Conservation (phyloP, 2,888 invertebrate species). For the Sthenelais limicola region DNA sequence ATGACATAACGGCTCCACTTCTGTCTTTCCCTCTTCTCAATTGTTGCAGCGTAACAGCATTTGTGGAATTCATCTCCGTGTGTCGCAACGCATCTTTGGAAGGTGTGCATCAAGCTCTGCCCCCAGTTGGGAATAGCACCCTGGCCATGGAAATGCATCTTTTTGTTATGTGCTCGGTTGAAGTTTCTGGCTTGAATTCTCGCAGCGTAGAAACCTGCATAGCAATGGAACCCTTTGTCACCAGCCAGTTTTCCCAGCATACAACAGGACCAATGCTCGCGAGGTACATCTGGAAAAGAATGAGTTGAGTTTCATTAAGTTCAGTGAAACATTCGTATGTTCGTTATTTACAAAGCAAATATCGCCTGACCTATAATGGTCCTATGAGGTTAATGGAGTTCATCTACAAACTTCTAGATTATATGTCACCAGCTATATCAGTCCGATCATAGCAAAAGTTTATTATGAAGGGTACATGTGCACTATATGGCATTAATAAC, state of each 20-base stretch:
- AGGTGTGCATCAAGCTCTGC: conserved; percentile 58
- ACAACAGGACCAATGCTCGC: conserved; percentile 61
- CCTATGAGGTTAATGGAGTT: too few relatives aligned
- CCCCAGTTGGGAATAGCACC: conserved; percentile 54
- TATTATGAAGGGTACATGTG: too few relatives aligned
- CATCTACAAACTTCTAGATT: too few relatives aligned
- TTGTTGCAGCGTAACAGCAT: conserved; percentile 61
- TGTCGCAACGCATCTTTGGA: conserved; percentile 58
- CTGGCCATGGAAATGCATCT: conserved; percentile 57
- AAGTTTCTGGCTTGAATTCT: conserved; percentile 57
- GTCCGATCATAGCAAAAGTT: too few relatives aligned
- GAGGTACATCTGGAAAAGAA: conserved; percentile 51
- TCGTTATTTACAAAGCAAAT: too few relatives aligned
- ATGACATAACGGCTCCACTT: conserved; percentile 46
- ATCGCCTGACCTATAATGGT: too few relatives aligned
- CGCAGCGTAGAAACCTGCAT: conserved; percentile 59
- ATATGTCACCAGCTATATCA: too few relatives aligned
- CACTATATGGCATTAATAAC: too few relatives aligned
- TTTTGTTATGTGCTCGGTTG: conserved; percentile 63
- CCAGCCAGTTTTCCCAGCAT: conserved; percentile 65
- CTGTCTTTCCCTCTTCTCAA: conserved; percentile 46
- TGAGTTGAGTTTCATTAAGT: too few relatives aligned
- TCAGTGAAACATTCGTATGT: too few relatives aligned
- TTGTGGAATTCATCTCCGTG: conserved; percentile 59
- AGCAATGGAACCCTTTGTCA: conserved; percentile 67